Percentiles rank a stretch among this genome's conserved stretches.
Conservation (phyloP, 2,113 vertebrate species). For the Haplotaxodon microlepis region DNA sequence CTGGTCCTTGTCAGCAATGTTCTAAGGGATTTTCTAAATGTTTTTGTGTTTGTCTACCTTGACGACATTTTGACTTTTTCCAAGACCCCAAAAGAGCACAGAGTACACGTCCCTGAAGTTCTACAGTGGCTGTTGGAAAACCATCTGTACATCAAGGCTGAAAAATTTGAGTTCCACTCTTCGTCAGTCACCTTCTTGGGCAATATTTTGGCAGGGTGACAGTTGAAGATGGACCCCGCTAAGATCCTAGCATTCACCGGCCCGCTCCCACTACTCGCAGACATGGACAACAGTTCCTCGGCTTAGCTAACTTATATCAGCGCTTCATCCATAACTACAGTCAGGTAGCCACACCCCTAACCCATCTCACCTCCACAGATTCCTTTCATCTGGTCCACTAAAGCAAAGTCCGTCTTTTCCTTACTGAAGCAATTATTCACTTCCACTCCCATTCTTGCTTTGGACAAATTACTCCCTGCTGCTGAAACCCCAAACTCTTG, state of each 20-base stretch:
- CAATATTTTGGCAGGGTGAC: not conserved
- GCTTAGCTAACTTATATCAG: not conserved
- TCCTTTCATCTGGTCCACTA: not conserved
- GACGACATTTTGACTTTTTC: not conserved
- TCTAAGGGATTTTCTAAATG: not conserved
- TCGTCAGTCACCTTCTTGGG: not conserved
- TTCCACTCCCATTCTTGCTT: not conserved
- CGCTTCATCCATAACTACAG: rapidly evolving
- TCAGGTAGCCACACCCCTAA: not conserved
- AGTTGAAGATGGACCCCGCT: rapidly evolving
- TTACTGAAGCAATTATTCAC: not conserved
- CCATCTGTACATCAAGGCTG: not conserved
- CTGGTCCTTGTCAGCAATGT: not conserved
- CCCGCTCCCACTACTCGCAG: rapidly evolving
- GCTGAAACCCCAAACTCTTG: not conserved
- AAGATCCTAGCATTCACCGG: not conserved
- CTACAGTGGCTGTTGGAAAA: not conserved
- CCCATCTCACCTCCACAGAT: not conserved
- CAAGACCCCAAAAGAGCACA: not conserved
- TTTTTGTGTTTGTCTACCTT: not conserved
- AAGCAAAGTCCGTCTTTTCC: not conserved
- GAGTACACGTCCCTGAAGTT: not conserved
- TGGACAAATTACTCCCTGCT: not conserved
- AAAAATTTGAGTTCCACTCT: not conserved
- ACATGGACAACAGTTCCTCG: not conserved